These are phyloP conservation scores for Cheilosia vulpina DNA, from an alignment of 2,888 invertebrate species.

Conservation along the genomic window DNA sequence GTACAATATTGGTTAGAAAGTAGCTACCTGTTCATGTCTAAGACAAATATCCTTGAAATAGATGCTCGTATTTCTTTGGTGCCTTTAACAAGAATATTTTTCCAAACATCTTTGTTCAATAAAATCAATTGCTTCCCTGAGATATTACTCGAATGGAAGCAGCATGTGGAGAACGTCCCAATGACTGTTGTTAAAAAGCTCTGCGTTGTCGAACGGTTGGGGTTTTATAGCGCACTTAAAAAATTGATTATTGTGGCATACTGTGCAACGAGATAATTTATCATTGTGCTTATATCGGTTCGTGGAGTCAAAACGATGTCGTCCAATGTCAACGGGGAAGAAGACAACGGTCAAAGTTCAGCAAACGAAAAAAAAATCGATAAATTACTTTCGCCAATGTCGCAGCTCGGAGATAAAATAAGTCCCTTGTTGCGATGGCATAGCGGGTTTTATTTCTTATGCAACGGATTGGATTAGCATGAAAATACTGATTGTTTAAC, in stretches of 20 bases:
- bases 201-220: neutral
- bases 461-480: constrained; percentile 2
- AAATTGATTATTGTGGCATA: constrained; percentile 40
- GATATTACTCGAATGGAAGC: neutral
- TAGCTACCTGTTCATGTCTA: neutral
- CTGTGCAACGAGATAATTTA: constrained; percentile 22
- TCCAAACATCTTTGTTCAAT: neutral
- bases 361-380: constrained; percentile 3
- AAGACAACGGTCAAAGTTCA: neutral
- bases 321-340: neutral
- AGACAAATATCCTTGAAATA: neutral
- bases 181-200: neutral
- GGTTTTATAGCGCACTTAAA: constrained; percentile 3
- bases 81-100: neutral
- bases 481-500: neutral
- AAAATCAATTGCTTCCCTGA: neutral
- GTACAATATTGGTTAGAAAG: no score
- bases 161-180: neutral
- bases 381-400: constrained; percentile 21
- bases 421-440: constrained; percentile 1
- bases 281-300: constrained; percentile 7
- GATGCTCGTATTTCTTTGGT: neutral
- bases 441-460: neutral
- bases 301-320: neutral
- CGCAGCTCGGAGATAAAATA: constrained; percentile 14